Evolutionary conservation across 2,113 vertebrate species (phyloP), one percentile per base, ranked within the genome.

Genomic region (Pedetes capensis): DNA sequence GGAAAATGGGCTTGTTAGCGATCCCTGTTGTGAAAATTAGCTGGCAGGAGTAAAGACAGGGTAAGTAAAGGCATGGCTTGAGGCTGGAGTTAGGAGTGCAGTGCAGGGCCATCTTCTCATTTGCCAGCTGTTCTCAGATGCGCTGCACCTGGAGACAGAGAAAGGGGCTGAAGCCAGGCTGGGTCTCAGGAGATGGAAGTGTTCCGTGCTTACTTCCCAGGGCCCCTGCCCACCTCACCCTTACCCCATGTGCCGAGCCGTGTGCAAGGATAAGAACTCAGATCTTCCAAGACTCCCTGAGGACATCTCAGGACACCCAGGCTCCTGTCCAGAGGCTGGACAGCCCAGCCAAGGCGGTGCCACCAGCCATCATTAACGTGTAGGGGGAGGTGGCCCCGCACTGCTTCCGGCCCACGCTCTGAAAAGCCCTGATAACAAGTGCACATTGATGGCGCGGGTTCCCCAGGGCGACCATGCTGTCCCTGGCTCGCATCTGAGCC

Each of bases 371-470:
- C 98, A 98, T 97, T 97, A 97, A 97, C 97, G 95, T 96, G 98
- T 39, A 20, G 95, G 98, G 97, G 97, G 97, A 90, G 93, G 95
- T 64, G 95, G 96, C 95, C 96, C 91, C 63, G 63, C 82, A 74
- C 95, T 93, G 97, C 98, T 98, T 99, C 98, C 98, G 97, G 98
- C 97, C 97, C 97, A 91, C 55, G 81, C 97, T 93, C 98, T 98
- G 98, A 98, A 98, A 98, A 97, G 98, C 96, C 96, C 95, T 47
- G 96, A 97, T 98, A 98, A 99, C 98, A 98, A 98, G 98, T 95
- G 96, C 96, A 96, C 97, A 98, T 98, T 98, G 98, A 98, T 96
- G 96, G 97, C 98, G 97, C 94, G 66, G 96, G 97, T 95, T 97
- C 97, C 97, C 95, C 95, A 93, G 98, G 98, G 98, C 98, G 17